Base-by-base conservation (phyloP, 2,113 vertebrate species). In the Labeo catla region DNA sequence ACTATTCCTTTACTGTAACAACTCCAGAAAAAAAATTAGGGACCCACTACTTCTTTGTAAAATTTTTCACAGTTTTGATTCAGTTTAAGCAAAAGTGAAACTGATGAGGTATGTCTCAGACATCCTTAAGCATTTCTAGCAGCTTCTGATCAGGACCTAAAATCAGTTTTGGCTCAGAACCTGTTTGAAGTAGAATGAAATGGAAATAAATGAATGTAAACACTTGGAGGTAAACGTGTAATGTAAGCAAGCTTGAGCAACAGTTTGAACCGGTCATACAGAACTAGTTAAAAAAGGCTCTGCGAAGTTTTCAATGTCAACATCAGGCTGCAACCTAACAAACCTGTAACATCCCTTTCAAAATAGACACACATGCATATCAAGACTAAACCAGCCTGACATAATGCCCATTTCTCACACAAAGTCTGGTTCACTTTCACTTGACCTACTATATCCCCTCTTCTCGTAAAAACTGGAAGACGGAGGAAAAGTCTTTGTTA, bases 381-480 rank as follows among this genome's bases (percentile, higher is more conserved):
- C 50, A 61, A 61, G 16, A 74, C 23, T 45, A 6, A 70, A 81
- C 84, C 10, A n/a, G 59, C 11, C 19, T n/a, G 21, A 47, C 49
- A 86, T 45, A n/a, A 3, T 8, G 5, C 70, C 47, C 4, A 3
- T 52, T 84, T 45, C 16, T 43, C 43, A 21, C 36, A 54, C n/a
- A 23, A 13, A 59, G 19, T 52, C 19, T 57, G 63, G 65, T 36
- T 10, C n/a, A 78, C 7, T 15, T 39, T 9, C 47, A 85, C 2
- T n/a, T 43, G 74, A 73, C 63, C 92, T 93, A 94, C 93, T 97
- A 95, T 90, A 87, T 93, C 90, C 98, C 97, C 89, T 99, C 98
- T 89, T 99, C 98, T 43, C 97, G 96, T 85, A 98, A 95, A 93
- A 98, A 98, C 93, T 98, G 97, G 94, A 99, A 99, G 76, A 99